phyloP scores from a whole-genome alignment of 2,113 vertebrate species.

The Phalacrocorax brasilianus region DNA sequence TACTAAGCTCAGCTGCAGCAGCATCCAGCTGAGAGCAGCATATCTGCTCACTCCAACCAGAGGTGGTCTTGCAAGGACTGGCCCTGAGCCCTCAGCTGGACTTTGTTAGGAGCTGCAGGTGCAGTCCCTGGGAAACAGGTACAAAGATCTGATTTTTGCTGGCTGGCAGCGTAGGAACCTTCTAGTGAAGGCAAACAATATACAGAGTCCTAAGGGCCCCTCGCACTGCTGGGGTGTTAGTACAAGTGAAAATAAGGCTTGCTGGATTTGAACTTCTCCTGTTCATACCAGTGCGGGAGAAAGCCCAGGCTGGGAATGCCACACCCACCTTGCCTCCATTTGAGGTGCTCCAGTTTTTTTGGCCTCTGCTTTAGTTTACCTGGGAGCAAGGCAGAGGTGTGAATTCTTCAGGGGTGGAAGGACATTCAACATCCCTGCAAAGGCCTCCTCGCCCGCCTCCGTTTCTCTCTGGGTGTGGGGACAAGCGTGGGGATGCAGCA shows the following conservation, averaged over 20 bases:
- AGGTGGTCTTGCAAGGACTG: neutral
- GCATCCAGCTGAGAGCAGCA: neutral
- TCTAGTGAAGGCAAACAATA: neutral
- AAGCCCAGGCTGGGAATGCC: neutral
- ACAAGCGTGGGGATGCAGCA: neutral
- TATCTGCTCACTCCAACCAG: fast-evolving
- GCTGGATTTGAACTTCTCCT: neutral
- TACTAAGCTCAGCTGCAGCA: neutral
- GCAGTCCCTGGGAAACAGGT: neutral
- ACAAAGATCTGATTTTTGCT: neutral
- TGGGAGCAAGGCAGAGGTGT: neutral
- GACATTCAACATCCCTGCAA: neutral
- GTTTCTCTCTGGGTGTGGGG: fast-evolving
- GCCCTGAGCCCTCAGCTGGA: neutral
- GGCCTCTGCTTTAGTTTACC: neutral
- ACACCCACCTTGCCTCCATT: neutral
- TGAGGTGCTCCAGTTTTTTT: neutral
- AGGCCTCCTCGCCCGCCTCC: neutral
- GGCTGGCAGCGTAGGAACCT: neutral
- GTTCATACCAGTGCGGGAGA: neutral
- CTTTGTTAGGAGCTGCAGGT: neutral
- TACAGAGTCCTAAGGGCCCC: neutral
- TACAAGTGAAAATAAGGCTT: neutral
- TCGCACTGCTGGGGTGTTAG: neutral
- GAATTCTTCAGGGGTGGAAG: neutral